Base-by-base conservation (phyloP, 2,888 invertebrate genomes). In the Meganola albula region DNA sequence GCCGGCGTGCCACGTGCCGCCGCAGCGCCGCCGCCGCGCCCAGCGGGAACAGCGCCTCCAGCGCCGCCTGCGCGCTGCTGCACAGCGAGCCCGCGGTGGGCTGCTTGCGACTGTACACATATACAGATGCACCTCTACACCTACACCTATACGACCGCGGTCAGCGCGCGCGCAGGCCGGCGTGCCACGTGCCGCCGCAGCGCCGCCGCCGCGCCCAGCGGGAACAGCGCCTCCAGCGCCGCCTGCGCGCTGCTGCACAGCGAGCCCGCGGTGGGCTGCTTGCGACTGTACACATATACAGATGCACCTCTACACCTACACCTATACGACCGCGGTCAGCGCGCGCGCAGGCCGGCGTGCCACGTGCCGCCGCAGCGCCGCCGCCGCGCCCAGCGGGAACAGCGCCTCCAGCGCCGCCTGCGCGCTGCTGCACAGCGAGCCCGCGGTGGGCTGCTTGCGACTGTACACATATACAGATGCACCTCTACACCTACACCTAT, bases 81-180 rank as follows among this genome's bases (percentile, higher is more conserved):
- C 74, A 88, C 76, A 76, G 90, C 83, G 83, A 93, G 83, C 65
- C 91, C 75, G 74, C 93, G 87, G 69, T 89, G 72, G 61, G 89
- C 80, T 60, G 88, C 85, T 58, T 91, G 85, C 60, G 88, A 40
- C 87, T 91, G 52, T 4, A 1, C 3, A 20, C n/a, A 20, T 9
- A 41, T n/a, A n/a, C n/a, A n/a, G n/a, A n/a, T n/a, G n/a, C n/a
- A n/a, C n/a, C n/a, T n/a, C n/a, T n/a, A n/a, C n/a, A n/a, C n/a
- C n/a, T n/a, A n/a, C n/a, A n/a, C n/a, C n/a, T n/a, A n/a, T n/a
- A n/a, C n/a, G n/a, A n/a, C n/a, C n/a, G n/a, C n/a, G n/a, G n/a
- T n/a, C 45, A 91, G 88, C 44, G 67, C 55, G 34, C 0, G 53
- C 28, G 43, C 36, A 37, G 41, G 34, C 1, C 93, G 94, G n/a